Percentiles rank a stretch among this genome's conserved stretches.
These are phyloP conservation scores for Parazoanthus darwini DNA, from an alignment of 92 coral and sea anemone species.

Conservation along the genomic window DNA sequence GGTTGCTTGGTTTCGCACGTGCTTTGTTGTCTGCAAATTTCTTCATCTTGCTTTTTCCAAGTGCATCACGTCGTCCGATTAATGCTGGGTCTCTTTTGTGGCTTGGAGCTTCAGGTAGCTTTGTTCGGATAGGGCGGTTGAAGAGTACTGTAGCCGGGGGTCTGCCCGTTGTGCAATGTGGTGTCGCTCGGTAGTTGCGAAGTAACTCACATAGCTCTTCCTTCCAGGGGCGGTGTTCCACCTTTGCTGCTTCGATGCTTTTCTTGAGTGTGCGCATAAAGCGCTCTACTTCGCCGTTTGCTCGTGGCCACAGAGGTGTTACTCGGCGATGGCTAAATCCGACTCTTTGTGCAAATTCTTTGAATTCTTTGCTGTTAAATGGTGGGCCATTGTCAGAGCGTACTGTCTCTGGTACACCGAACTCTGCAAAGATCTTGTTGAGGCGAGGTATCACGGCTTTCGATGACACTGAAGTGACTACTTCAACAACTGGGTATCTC, in stretches of 20 bases:
- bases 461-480: slow-evolving; percentile 31
- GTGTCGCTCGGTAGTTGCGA: too few relatives aligned
- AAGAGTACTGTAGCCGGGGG: slow-evolving; percentile 21
- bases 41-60: slow-evolving; percentile 24
- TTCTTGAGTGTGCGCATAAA: slow-evolving; percentile 29
- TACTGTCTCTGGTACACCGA: slow-evolving; percentile 29
- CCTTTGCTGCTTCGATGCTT: too few relatives aligned
- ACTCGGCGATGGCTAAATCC: neutral
- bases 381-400: slow-evolving; percentile 34
- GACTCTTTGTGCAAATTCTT: neutral
- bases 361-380: slow-evolving; percentile 20
- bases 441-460: slow-evolving; percentile 38
- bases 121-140: slow-evolving; percentile 35
- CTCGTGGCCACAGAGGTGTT: slow-evolving; percentile 22
- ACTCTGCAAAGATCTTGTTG: slow-evolving; percentile 29
- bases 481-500: slow-evolving; percentile 39
- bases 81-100: slow-evolving; percentile 32
- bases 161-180: slow-evolving; percentile 13
- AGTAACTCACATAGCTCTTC: too few relatives aligned
- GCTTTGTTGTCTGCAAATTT: slow-evolving; percentile 31
- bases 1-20: slow-evolving; percentile 26
- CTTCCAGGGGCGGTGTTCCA: too few relatives aligned
- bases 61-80: slow-evolving; percentile 12
- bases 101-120: slow-evolving; percentile 19
- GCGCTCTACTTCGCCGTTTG: slow-evolving; percentile 40